Percentiles rank a stretch among this genome's conserved stretches.
Conservation (phyloP, 1,140 invertebrate genomes). For the Andricus grossulariae region DNA sequence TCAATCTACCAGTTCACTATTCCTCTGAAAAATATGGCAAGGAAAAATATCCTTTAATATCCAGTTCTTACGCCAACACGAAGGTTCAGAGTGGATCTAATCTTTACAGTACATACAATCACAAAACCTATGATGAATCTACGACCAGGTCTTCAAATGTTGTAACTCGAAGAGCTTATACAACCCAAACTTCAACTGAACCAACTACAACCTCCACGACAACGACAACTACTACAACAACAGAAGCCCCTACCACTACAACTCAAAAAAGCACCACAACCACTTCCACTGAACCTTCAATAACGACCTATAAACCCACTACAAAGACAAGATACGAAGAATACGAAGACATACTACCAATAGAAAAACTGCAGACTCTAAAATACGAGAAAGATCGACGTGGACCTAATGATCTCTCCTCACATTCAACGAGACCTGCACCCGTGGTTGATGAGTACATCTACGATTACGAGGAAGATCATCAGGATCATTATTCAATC, state of each 20-base stretch:
- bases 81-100: slow-evolving; percentile 83
- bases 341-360: slow-evolving; percentile 60
- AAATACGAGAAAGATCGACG: slow-evolving; percentile 44
- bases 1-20: slow-evolving; percentile 83
- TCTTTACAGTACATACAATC: slow-evolving; percentile 79
- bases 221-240: slow-evolving; percentile 53
- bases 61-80: slow-evolving; percentile 83
- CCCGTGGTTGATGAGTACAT: slow-evolving; percentile 60
- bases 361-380: slow-evolving; percentile 54
- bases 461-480: slow-evolving; percentile 61
- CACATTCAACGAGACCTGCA: slow-evolving; percentile 40
- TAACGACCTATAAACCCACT: slow-evolving; percentile 68
- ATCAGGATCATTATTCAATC: slow-evolving; percentile 38
- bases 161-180: slow-evolving; percentile 55
- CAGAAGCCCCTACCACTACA: slow-evolving; percentile 42
- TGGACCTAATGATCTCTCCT: slow-evolving; percentile 51
- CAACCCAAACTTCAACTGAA: slow-evolving; percentile 38
- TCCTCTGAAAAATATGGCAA: slow-evolving; percentile 80
- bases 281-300: slow-evolving; percentile 46
- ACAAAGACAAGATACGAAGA: slow-evolving; percentile 47
- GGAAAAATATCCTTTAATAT: slow-evolving; percentile 81
- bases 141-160: slow-evolving; percentile 68
- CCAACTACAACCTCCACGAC: slow-evolving; percentile 62
- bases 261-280: slow-evolving; percentile 52
- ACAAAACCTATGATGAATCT: slow-evolving; percentile 77